Percentiles rank a stretch among this genome's conserved stretches.
Conservation (phyloP, 2,888 invertebrate genomes). For the Vannuccia rotundouncinata region DNA sequence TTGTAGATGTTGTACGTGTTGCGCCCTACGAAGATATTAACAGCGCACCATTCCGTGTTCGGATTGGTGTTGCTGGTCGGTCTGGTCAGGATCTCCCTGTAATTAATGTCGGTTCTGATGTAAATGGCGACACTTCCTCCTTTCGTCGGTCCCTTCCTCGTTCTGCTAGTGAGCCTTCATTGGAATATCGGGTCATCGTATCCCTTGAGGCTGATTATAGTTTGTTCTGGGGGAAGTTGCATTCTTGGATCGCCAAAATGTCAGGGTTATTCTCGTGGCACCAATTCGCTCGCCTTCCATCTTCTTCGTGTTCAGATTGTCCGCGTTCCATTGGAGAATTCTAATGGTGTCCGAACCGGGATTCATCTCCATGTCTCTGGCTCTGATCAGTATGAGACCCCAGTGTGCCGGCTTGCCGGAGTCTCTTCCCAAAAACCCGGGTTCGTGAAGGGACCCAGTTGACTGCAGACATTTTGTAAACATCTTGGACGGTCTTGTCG, state of each 20-base stretch:
- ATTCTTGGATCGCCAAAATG: background rate
- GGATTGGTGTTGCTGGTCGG: too few species aligned
- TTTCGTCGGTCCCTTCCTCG: too few species aligned
- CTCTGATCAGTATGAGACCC: background rate
- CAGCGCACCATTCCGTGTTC: background rate
- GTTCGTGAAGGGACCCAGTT: background rate
- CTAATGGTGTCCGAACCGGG: background rate
- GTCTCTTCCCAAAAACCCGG: background rate
- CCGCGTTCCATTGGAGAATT: background rate
- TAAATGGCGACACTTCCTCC: too few species aligned
- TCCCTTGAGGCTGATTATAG: too few species aligned
- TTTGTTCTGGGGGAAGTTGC: too few species aligned
- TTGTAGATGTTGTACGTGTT: too few species aligned
- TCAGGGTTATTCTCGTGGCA: background rate
- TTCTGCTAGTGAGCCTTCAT: too few species aligned
- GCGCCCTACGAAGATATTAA: too few species aligned
- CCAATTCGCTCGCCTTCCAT: background rate
- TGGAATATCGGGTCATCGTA: too few species aligned
- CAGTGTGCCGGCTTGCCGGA: background rate
- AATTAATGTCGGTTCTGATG: too few species aligned
- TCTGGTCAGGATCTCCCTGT: too few species aligned
- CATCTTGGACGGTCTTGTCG: background rate
- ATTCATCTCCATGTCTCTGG: background rate
- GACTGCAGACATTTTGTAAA: background rate
- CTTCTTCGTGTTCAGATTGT: background rate